A percentile compares a stretch with the other conserved stretches of the same genome.
Evolutionary conservation across 2,113 vertebrate genomes (phyloP).

Genomic region (Ictalurus punctatus): DNA sequence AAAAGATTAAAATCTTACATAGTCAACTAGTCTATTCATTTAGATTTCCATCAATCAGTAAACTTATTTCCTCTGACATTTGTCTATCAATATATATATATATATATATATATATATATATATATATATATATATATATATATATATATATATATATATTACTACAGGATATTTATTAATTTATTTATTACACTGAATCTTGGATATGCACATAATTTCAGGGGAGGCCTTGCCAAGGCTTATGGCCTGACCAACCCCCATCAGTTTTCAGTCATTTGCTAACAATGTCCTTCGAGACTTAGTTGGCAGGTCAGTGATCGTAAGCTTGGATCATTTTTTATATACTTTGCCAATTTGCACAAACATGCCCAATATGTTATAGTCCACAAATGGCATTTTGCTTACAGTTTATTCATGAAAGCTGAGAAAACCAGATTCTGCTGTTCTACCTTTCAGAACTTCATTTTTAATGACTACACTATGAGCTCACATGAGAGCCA

Average conservation of each 20-base stretch:
- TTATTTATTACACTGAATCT: background rate
- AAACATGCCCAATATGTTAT: slow-evolving; percentile 4
- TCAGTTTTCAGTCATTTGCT: slow-evolving; percentile 16
- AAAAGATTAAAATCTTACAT: background rate
- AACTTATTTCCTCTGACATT: background rate
- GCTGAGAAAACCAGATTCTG: background rate
- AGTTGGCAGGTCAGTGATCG: background rate
- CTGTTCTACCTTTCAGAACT: background rate
- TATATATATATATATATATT: no score
- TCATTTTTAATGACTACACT: background rate
- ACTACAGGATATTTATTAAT: background rate
- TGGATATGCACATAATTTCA: background rate
- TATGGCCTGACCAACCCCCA: slow-evolving; percentile 3
- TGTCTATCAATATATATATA: no score
- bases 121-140: no score
- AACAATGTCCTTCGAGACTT: background rate
- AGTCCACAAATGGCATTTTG: background rate
- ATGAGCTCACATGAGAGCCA: background rate
- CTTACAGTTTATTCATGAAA: background rate
- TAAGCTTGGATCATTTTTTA: background rate
- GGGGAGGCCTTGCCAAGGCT: background rate
- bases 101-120: no score
- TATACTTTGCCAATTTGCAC: background rate
- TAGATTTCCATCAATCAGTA: background rate
- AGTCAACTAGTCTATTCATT: background rate